Base-by-base conservation (phyloP, 2,888 invertebrate species). In the Helobdella robusta region DNA sequence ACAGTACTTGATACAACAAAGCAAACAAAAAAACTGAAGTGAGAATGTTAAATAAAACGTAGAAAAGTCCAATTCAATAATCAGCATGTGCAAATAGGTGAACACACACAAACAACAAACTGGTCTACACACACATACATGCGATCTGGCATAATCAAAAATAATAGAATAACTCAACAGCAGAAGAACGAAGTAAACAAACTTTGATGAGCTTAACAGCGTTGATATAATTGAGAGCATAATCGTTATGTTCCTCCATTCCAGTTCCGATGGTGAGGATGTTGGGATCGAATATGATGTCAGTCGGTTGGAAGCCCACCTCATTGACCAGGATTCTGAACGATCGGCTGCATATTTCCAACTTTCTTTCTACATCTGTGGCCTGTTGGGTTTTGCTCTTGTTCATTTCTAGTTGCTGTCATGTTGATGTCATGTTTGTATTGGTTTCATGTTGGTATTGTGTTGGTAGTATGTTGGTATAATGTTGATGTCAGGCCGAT, bases 221-320 rank as follows among this genome's bases (percentile, higher is more conserved):
- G 68, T 83, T 79, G 66, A 84, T 83, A 73, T 83, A 84, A 68
- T 79, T 75, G 23, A 82, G 76, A 18, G 81, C 84, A 73, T 84
- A 84, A 6, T 73, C 73, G 68, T 82, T 80, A 73, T 84, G 84
- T 70, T 84, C 84, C 59, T 83, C 83, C 76, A 84, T 83, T 30
- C 84, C 84, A 3, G 84, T 84, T n/a, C 83, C 84, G 66, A 84
- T 81, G 2, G 84, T 84, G 44, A 84, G 76, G 71, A 84, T 84
- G 73, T 84, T 84, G 0, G 83, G 83, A 72, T 84, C 84, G 75
- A 84, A 84, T 68, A 84, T 83, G 69, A 84, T 82, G 73, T 84
- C 84, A 71, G 80, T 79, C 1, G 82, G 81, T 70, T 83, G 80
- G 74, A 83, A 84, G 18, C 81, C 80, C 3, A 66, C 79, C 69